Evolutionary conservation across 2,888 invertebrate genomes (phyloP).

Genomic region (Cybosia mesomella): DNA sequence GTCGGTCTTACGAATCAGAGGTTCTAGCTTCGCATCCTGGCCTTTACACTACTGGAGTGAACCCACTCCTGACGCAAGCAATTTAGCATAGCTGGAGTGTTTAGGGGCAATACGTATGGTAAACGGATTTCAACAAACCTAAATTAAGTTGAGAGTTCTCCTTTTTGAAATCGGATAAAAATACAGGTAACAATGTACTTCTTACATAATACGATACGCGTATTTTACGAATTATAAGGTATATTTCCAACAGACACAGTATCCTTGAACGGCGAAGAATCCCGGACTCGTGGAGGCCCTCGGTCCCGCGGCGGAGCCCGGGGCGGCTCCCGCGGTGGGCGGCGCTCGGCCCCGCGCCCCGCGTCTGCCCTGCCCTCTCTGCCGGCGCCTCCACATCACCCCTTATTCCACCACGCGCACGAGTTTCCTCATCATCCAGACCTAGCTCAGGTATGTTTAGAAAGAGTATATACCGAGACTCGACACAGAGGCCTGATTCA

Average conservation of each 20-base stretch:
- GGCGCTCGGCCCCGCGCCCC: constrained; percentile 62
- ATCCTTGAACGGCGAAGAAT: constrained; percentile 80
- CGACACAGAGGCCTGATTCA: background rate
- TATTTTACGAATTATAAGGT: background rate
- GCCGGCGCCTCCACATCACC: constrained; percentile 62
- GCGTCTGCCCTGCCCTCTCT: constrained; percentile 82
- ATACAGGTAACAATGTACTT: no score
- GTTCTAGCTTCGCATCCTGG: no score
- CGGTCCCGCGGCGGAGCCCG: constrained; percentile 57
- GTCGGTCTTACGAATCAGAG: no score
- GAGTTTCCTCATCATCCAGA: constrained; percentile 68
- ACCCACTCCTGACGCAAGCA: no score
- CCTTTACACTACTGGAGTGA: no score
- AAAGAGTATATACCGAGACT: background rate
- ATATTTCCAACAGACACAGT: constrained; percentile 68
- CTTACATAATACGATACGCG: no score
- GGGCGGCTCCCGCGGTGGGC: constrained; percentile 55
- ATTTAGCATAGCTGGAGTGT: no score
- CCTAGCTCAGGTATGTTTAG: constrained; percentile 68
- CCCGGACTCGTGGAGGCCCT: constrained; percentile 57
- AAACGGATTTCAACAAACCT: no score
- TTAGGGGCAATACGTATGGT: no score
- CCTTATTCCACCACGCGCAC: constrained; percentile 64
- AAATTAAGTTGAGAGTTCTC: no score
- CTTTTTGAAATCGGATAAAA: no score